These are phyloP conservation scores for Otus scops DNA, from an alignment of 2,797 vertebrate genomes.

Conservation along the genomic window DNA sequence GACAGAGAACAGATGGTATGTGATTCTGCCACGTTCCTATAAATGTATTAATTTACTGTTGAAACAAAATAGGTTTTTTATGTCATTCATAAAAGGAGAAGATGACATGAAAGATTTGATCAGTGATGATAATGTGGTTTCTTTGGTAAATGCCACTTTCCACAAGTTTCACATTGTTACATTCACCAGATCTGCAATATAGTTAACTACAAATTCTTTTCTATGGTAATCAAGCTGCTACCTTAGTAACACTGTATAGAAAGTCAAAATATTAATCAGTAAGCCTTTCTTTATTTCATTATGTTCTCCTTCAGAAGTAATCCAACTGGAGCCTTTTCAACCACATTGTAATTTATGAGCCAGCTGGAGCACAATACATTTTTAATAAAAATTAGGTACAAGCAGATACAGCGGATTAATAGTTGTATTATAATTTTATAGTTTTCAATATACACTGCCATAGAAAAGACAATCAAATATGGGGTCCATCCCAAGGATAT, in stretches of 20 bases:
- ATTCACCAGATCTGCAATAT: not conserved
- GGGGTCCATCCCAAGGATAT: slow-evolving; percentile 68
- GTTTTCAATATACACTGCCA: slow-evolving; percentile 62
- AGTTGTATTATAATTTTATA: slow-evolving; percentile 79
- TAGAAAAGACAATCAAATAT: slow-evolving; percentile 71
- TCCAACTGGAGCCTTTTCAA: slow-evolving; percentile 43
- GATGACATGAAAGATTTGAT: slow-evolving; percentile 11
- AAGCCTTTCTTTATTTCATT: slow-evolving; percentile 38
- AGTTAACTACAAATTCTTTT: slow-evolving; percentile 31
- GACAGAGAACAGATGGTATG: slow-evolving; percentile 45
- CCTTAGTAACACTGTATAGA: slow-evolving; percentile 27
- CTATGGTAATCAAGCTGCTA: slow-evolving; percentile 30
- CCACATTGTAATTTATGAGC: slow-evolving; percentile 59
- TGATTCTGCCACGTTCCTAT: slow-evolving; percentile 38
- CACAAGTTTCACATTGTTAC: not conserved
- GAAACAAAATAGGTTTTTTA: slow-evolving; percentile 6
- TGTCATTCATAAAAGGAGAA: slow-evolving; percentile 44
- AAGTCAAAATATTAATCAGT: slow-evolving; percentile 63
- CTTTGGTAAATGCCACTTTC: slow-evolving; percentile 18
- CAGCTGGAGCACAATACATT: slow-evolving; percentile 70
- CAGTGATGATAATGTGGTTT: not conserved
- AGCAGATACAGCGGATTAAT: slow-evolving; percentile 80
- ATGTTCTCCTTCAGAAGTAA: slow-evolving; percentile 36
- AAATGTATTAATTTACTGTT: slow-evolving; percentile 45
- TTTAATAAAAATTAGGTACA: slow-evolving; percentile 81